phyloP scores from a whole-genome alignment of 2,888 invertebrate species.

The Argyresthia goedartella region DNA sequence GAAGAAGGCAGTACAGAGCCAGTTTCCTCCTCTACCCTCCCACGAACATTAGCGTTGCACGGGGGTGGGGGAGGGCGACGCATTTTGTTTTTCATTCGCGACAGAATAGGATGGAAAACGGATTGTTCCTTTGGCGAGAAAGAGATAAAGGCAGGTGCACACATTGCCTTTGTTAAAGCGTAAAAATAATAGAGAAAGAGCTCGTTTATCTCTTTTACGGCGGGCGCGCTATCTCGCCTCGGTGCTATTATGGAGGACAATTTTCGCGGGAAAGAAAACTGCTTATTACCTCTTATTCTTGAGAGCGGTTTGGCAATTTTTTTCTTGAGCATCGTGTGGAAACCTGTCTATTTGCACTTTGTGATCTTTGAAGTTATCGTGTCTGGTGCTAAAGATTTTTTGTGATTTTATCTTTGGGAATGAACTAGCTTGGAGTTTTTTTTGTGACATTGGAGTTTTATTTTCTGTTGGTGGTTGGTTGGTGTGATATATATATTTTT shows the following conservation, averaged over 20 bases:
- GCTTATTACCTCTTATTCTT: conserved; percentile 69
- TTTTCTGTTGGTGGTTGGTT: too few relatives aligned
- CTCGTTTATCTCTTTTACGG: conserved; percentile 72
- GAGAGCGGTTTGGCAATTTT: conserved; percentile 39
- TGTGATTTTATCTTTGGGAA: not conserved
- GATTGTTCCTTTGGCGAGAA: conserved; percentile 25
- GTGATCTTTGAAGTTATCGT: conserved; percentile 1
- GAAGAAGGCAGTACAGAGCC: conserved; percentile 43
- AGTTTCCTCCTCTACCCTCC: conserved; percentile 37
- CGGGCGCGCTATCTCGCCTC: conserved; percentile 61
- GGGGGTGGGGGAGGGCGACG: conserved; percentile 48
- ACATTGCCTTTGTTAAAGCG: conserved; percentile 67
- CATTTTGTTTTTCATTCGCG: conserved; percentile 60
- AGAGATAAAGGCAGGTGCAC: conserved; percentile 62
- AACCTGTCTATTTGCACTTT: conserved; percentile 1
- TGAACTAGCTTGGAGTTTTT: too few relatives aligned
- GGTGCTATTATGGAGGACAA: conserved; percentile 68
- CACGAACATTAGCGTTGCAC: conserved; percentile 47
- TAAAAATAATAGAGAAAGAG: conserved; percentile 70
- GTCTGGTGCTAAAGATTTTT: not conserved
- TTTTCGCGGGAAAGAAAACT: conserved; percentile 71
- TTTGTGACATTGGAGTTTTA: too few relatives aligned
- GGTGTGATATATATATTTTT: too few relatives aligned
- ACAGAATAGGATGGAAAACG: conserved; percentile 30
- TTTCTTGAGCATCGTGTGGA: conserved; percentile 18